Base-by-base conservation (phyloP, 2,888 invertebrate genomes). In the Leucoma salicis region DNA sequence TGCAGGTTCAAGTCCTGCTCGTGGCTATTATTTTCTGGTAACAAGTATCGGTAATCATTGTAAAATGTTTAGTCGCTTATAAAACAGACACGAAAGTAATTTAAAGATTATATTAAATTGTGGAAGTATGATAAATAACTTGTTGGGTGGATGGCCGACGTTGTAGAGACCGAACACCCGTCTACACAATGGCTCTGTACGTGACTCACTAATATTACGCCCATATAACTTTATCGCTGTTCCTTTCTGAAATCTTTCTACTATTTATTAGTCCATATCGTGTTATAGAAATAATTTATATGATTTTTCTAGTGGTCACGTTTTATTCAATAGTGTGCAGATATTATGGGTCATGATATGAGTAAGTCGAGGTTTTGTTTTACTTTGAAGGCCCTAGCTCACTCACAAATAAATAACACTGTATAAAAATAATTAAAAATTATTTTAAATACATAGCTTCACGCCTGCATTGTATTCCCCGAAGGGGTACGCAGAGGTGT, bases 121-220 rank as follows among this genome's bases (percentile, higher is more conserved):
- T 43, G 29, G 25, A 29, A 29, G 42, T 16, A 38, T 34, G 38
- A 42, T 42, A 29, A 38, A 42, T 38, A 15, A 24, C 13, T 5
- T 29, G 25, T 32, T 10, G 35, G 16, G 33, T 13, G 28, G 28
- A 37, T 32, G 32, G 21, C 31, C 16, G 36, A 32, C 46, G 48
- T 42, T 38, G 31, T 39, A 47, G 47, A 44, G 41, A 36, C 29
- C 29, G 31, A 15, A 35, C 39, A 48, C 21, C 45, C 42, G 34
- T 45, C 37, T 15, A 34, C 33, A 58, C 53, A 58, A 58, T 41
- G 43, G 59, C n/a, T 29, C 14, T 7, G 55, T 56, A 56, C 58
- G 60, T 51, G 60, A 59, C 49, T 45, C 43, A 24, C 53, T 39
- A 39, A 43, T 34, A 56, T 51, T 53, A 49, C 43, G 45, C 15